A percentile compares a stretch with the other conserved stretches of the same genome.
Evolutionary conservation across 1,140 invertebrate species (phyloP).

Genomic region (Bemisia tabaci): DNA sequence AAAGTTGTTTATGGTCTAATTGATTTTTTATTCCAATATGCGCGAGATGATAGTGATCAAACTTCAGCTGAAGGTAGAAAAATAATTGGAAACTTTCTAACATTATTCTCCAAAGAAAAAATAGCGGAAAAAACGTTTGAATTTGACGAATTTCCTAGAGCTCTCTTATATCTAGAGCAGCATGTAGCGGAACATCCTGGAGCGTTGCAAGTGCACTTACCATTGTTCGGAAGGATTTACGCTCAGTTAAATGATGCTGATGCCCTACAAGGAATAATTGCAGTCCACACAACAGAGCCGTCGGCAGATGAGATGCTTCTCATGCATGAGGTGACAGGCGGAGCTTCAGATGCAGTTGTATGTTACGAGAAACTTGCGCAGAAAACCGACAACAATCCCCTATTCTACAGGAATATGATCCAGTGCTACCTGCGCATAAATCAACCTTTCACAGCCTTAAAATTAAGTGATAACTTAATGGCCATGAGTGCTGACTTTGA

Average conservation of each 20-base stretch:
- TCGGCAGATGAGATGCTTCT: conserved; percentile 38
- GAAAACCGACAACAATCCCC: conserved; percentile 26
- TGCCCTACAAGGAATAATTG: conserved; percentile 53
- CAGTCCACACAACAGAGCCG: conserved; percentile 44
- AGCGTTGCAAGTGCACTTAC: conserved; percentile 41
- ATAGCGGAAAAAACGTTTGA: conserved; percentile 53
- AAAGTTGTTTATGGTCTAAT: conserved; percentile 53
- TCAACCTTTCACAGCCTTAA: conserved; percentile 57
- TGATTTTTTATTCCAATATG: conserved; percentile 30
- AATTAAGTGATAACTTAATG: conserved; percentile 44
- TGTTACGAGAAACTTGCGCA: conserved; percentile 59
- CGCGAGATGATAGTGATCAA: not conserved
- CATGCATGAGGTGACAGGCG: conserved; percentile 53
- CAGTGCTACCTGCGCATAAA: conserved; percentile 60
- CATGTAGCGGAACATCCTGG: conserved; percentile 45
- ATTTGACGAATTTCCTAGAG: conserved; percentile 54
- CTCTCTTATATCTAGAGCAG: conserved; percentile 56
- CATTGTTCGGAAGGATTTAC: conserved; percentile 44
- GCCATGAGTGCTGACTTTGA: conserved; percentile 31
- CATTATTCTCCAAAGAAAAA: conserved; percentile 45
- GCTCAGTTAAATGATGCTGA: conserved; percentile 60
- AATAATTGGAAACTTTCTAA: conserved; percentile 33
- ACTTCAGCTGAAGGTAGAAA: not conserved
- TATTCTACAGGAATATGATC: conserved; percentile 40
- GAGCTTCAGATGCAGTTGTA: conserved; percentile 48